Evolutionary conservation across 2,113 vertebrate species (phyloP), one percentile per base, ranked within the genome.

Genomic region (Misgurnus mizolepis): DNA sequence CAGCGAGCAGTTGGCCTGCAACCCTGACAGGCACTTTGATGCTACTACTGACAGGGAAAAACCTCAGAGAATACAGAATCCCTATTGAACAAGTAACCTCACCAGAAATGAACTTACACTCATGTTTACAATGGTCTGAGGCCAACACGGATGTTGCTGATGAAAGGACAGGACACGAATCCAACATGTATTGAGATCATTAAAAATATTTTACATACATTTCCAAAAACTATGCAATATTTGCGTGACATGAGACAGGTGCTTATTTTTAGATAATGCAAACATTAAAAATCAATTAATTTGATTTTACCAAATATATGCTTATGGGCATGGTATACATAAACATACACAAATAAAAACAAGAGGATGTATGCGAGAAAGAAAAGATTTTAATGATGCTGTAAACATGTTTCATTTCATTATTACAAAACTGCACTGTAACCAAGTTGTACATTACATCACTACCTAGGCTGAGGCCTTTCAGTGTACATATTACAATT

Each of bases 1-100:
- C 91, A 85, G 89, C 91, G 80, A 88, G 87, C 89, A 93, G 92
- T 66, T 93, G 89, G 92, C 90, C 89, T 50, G 82, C 91, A 1
- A 93, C 91, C 14, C 78, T 93, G 41, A 87, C 40, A 22, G 7
- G 22, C n/a, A 88, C 89, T 3, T 83, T 93, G 5, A 86, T 91
- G 87, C 34, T 93, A 81, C 80, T 92, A 75, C 75, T 90, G 53
- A 89, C 76, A 0, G 88, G 88, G 45, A 49, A 22, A 50, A 84
- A 76, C 56, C 71, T 91, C 18, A 80, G 84, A 17, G 45, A 50
- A 0, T 88, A 92, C 81, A 89, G 88, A 71, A 91, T 92, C 41
- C 90, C 90, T 0, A 76, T 27, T 50, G 78, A 61, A 73, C 87
- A 82, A 43, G 89, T 90, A 45, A 84, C 4, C 68, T 85, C 91